These are phyloP conservation scores for Thamnophis elegans DNA, from an alignment of 2,797 vertebrate genomes.

Conservation along the genomic window DNA sequence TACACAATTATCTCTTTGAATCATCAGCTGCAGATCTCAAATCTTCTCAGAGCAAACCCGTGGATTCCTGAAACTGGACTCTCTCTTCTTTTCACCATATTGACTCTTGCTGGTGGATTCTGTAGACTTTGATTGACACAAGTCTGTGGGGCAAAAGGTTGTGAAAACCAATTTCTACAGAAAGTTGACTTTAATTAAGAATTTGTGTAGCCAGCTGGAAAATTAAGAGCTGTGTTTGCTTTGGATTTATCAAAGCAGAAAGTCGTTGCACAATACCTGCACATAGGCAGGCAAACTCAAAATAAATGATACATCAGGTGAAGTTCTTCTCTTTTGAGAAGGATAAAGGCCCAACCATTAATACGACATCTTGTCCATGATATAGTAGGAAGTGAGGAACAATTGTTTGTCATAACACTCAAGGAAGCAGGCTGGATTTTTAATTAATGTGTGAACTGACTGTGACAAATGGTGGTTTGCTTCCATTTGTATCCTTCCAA, in stretches of 20 bases:
- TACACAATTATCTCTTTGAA: neutral
- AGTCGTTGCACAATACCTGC: constrained; percentile 42
- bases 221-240: constrained; percentile 63
- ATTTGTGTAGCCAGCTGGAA: constrained; percentile 68
- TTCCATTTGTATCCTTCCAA: neutral
- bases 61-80: neutral
- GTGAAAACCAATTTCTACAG: constrained; percentile 56
- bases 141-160: constrained; percentile 24
- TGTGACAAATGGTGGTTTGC: neutral
- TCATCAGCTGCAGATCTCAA: neutral
- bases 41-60: neutral
- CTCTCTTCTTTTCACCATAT: neutral
- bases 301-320: constrained; percentile 50
- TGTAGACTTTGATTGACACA: constrained; percentile 35
- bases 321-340: constrained; percentile 18
- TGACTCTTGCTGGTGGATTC: constrained; percentile 29
- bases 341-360: constrained; percentile 40
- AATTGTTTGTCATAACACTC: neutral
- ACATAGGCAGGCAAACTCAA: constrained; percentile 37
- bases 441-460: constrained; percentile 20
- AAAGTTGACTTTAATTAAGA: constrained; percentile 66
- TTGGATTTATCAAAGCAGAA: constrained; percentile 57
- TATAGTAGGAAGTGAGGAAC: constrained; percentile 1
- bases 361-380: neutral
- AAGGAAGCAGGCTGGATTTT: neutral